A percentile compares a stretch with the other conserved stretches of the same genome.
Evolutionary conservation across 1,140 invertebrate genomes (phyloP).

Genomic region (Galendromus occidentalis): DNA sequence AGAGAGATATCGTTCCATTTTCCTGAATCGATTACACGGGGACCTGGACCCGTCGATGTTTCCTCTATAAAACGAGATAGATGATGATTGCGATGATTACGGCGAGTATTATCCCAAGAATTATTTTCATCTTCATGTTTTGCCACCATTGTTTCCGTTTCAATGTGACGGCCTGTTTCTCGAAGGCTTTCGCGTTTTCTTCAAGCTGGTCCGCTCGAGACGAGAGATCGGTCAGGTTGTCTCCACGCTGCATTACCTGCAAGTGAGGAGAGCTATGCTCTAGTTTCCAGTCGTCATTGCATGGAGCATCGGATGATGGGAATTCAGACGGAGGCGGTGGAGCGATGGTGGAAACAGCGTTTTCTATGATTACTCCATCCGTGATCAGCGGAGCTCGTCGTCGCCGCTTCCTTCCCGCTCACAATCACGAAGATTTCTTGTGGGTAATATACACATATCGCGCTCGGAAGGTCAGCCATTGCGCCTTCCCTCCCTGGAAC

Average conservation of each 20-base stretch:
- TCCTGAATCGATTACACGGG: too few species aligned
- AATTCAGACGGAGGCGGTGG: neutral
- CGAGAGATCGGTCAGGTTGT: neutral
- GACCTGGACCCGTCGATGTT: too few species aligned
- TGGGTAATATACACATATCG: too few species aligned
- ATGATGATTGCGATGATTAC: conserved; percentile 16
- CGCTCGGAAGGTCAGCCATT: too few species aligned
- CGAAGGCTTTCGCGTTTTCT: neutral
- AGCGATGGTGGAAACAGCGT: neutral
- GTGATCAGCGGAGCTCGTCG: neutral
- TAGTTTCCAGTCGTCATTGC: neutral
- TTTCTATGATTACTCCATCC: neutral
- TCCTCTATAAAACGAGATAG: neutral
- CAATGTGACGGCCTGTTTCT: conserved; percentile 12
- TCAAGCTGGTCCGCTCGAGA: neutral
- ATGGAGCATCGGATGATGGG: neutral
- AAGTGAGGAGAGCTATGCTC: neutral
- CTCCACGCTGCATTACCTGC: neutral
- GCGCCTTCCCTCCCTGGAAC: too few species aligned
- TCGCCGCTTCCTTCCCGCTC: neutral
- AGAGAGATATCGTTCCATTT: too few species aligned
- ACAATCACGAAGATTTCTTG: too few species aligned
- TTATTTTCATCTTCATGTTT: conserved; percentile 18
- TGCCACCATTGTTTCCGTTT: conserved; percentile 17
- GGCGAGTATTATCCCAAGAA: conserved; percentile 14